These are phyloP conservation scores for Eristalinus sepulchralis DNA, from an alignment of 2,888 invertebrate species.

Conservation along the genomic window DNA sequence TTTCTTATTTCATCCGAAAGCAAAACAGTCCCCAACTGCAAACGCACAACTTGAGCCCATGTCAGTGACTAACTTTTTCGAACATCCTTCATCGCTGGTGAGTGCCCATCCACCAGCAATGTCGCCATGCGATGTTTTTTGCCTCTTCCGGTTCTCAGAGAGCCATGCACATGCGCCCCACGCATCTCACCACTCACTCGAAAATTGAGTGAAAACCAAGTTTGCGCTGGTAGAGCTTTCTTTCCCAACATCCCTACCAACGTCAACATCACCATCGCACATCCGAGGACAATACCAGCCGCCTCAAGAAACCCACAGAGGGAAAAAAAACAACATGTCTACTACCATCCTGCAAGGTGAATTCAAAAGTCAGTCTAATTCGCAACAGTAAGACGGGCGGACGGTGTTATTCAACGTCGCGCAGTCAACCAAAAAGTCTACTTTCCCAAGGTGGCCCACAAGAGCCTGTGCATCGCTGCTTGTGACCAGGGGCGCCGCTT, in stretches of 20 bases:
- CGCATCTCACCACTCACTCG: slow-evolving; percentile 54
- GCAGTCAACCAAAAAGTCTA: slow-evolving; percentile 33
- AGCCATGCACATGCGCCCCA: slow-evolving; percentile 38
- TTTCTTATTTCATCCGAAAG: too few species aligned
- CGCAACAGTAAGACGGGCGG: slow-evolving; percentile 73
- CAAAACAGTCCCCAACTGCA: too few species aligned
- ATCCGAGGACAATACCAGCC: slow-evolving; percentile 47
- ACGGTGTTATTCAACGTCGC: slow-evolving; percentile 63
- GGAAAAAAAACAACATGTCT: slow-evolving; percentile 69
- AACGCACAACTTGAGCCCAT: not conserved
- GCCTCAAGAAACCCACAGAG: slow-evolving; percentile 45
- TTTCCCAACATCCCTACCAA: slow-evolving; percentile 24
- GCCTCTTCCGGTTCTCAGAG: not conserved
- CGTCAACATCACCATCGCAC: slow-evolving; percentile 46
- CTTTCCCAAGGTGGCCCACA: not conserved
- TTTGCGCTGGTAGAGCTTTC: slow-evolving; percentile 33
- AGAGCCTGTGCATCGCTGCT: slow-evolving; percentile 4
- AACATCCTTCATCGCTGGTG: not conserved
- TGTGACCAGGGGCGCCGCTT: slow-evolving; percentile 7
- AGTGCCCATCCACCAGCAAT: not conserved
- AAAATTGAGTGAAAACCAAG: slow-evolving; percentile 40
- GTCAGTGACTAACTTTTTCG: not conserved
- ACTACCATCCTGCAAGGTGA: slow-evolving; percentile 74
- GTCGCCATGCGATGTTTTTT: slow-evolving; percentile 47
- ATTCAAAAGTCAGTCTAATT: slow-evolving; percentile 75